Evolutionary conservation across 2,113 vertebrate genomes (phyloP).

Genomic region (human): GRCh38 chr1:44379001-44379500

Average conservation of each 20-base stretch:
- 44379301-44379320: conserved; percentile 53
- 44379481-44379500: conserved; percentile 55
- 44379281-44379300: neutral
- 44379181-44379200: neutral
- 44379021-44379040: neutral
- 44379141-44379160: neutral
- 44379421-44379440: conserved; percentile 72
- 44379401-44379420: conserved; percentile 73
- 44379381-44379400: conserved; percentile 79
- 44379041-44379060: neutral
- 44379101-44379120: neutral
- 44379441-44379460: conserved; percentile 70
- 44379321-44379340: conserved; percentile 68
- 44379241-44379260: neutral
- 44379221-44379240: neutral
- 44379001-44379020: neutral
- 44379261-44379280: neutral
- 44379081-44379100: neutral
- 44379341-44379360: conserved; percentile 71
- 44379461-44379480: conserved; percentile 65
- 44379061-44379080: neutral
- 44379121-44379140: neutral
- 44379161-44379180: neutral
- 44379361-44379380: conserved; percentile 74
- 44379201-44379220: neutral